phyloP scores from a whole-genome alignment of 2,797 vertebrate species.

The Pelochelys cantorii region DNA sequence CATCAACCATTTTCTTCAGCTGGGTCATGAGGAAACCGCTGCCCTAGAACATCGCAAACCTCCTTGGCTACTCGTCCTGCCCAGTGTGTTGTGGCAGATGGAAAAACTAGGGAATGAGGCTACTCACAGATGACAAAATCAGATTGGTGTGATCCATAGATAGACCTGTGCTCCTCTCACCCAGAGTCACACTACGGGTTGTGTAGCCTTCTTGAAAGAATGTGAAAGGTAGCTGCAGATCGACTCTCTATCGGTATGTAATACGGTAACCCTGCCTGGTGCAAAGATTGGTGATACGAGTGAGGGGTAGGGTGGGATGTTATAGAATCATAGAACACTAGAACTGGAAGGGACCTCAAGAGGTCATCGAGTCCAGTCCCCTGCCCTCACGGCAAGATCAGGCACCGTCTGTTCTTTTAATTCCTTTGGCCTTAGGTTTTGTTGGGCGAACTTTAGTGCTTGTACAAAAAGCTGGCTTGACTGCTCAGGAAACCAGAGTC shows the following conservation, averaged over 20 bases:
- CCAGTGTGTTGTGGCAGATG: rapidly evolving
- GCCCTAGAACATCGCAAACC: rapidly evolving
- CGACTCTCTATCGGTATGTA: rapidly evolving
- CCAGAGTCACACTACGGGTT: rapidly evolving
- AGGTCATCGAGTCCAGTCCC: too few species aligned
- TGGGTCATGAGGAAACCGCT: too few species aligned
- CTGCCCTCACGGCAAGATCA: background rate
- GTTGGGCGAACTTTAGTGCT: background rate
- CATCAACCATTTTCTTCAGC: too few species aligned
- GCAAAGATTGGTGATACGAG: rapidly evolving
- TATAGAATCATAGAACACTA: too few species aligned
- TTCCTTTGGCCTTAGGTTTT: background rate
- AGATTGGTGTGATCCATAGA: rapidly evolving
- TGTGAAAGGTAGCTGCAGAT: background rate
- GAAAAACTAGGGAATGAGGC: background rate
- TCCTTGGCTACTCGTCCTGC: background rate
- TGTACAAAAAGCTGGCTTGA: rapidly evolving
- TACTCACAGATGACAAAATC: rapidly evolving
- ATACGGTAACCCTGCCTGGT: rapidly evolving
- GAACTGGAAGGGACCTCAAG: too few species aligned
- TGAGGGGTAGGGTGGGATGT: rapidly evolving
- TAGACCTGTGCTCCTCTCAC: rapidly evolving
- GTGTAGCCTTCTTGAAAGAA: rapidly evolving
- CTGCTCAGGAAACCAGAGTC: background rate
- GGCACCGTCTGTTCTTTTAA: background rate